Conservation (phyloP, 2,888 invertebrate species). For the Chelonus formosanus region DNA sequence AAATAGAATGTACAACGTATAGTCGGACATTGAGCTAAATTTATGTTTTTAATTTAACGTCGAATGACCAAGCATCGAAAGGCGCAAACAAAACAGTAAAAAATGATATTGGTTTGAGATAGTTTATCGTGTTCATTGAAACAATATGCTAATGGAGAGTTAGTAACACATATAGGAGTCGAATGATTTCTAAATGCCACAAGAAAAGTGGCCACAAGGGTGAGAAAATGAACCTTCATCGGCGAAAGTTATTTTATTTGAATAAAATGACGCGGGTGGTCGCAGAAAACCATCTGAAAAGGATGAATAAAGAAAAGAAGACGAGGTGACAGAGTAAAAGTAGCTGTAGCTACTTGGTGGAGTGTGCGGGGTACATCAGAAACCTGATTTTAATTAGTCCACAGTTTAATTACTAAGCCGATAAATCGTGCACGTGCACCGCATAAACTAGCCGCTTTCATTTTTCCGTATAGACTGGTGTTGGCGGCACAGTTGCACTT, state of each 20-base stretch:
- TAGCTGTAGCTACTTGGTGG: slow-evolving; percentile 9
- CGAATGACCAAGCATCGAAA: slow-evolving; percentile 54
- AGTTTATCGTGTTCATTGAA: slow-evolving; percentile 62
- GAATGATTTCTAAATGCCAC: slow-evolving; percentile 2
- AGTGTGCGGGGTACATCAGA: slow-evolving; percentile 59
- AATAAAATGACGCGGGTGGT: slow-evolving; percentile 22
- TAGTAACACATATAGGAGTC: slow-evolving; percentile 19
- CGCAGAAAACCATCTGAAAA: slow-evolving; percentile 14
- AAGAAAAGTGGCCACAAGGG: slow-evolving; percentile 19
- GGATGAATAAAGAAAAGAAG: slow-evolving; percentile 36
- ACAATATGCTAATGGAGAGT: slow-evolving; percentile 63
- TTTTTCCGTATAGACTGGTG: slow-evolving; percentile 22
- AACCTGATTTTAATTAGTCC: slow-evolving; percentile 67
- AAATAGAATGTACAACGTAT: slow-evolving; percentile 11
- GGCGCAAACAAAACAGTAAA: slow-evolving; percentile 50
- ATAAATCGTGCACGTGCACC: slow-evolving; percentile 66
- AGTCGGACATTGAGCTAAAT: slow-evolving; percentile 46
- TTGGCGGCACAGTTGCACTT: slow-evolving; percentile 49
- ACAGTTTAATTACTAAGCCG: slow-evolving; percentile 66
- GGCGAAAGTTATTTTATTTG: neutral
- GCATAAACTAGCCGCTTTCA: slow-evolving; percentile 65
- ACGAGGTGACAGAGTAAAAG: slow-evolving; percentile 27
- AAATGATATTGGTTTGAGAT: slow-evolving; percentile 58
- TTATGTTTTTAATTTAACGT: slow-evolving; percentile 65
- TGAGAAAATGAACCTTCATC: slow-evolving; percentile 2